Conservation (phyloP, 2,888 invertebrate genomes). For the Dichetophora obliterata region DNA sequence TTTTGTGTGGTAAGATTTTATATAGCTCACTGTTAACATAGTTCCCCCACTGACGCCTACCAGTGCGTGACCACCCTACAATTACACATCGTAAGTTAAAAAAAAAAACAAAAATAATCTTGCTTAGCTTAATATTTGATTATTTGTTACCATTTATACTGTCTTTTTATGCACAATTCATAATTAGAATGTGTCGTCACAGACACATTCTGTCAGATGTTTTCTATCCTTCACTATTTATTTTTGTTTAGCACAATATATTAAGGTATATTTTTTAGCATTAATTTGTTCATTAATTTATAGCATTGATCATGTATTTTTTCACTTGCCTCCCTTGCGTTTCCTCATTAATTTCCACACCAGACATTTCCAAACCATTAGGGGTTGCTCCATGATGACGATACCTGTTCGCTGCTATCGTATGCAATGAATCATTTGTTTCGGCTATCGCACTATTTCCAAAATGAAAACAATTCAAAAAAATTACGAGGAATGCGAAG, state of each 20-base stretch:
- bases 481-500: slow-evolving; percentile 42
- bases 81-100: too few relatives aligned
- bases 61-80: too few relatives aligned
- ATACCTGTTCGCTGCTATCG: neutral
- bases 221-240: slow-evolving; percentile 1
- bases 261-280: neutral
- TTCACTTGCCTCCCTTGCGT: slow-evolving; percentile 23
- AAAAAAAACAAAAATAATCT: too few relatives aligned
- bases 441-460: slow-evolving; percentile 42
- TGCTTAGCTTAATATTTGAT: neutral
- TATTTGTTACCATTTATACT: neutral
- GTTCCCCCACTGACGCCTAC: too few relatives aligned
- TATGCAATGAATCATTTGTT: slow-evolving; percentile 46
- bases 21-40: too few relatives aligned
- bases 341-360: neutral
- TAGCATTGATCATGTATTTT: neutral
- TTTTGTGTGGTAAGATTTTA: too few relatives aligned
- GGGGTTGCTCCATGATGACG: slow-evolving; percentile 1
- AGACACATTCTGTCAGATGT: slow-evolving; percentile 12
- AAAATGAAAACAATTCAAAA: slow-evolving; percentile 43
- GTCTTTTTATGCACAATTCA: neutral
- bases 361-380: neutral
- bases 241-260: neutral
- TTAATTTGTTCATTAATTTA: neutral
- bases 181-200: slow-evolving; percentile 19